Percentiles rank a stretch among this genome's conserved stretches.
Conservation (phyloP, 2,888 invertebrate genomes). For the Neocrepidodera transversa region DNA sequence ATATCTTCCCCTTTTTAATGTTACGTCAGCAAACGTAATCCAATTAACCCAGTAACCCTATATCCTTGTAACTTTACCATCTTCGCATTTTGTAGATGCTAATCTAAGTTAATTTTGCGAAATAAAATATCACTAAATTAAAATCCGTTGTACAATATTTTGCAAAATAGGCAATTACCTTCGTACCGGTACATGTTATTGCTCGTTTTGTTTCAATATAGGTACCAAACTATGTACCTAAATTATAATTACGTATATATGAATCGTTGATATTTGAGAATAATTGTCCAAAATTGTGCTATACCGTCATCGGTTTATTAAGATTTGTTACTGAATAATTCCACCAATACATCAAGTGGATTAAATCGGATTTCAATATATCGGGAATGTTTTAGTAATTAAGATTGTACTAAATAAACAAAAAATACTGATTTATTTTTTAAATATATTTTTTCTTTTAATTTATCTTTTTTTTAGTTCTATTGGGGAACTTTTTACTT, state of each 20-base stretch:
- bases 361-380: no score
- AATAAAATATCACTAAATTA: not conserved
- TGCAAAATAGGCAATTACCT: slow-evolving; percentile 1
- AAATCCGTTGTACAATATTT: slow-evolving; percentile 1
- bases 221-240: not conserved
- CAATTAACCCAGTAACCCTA: not conserved
- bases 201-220: not conserved
- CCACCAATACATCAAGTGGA: no score
- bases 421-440: no score
- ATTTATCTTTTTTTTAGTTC: no score
- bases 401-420: no score
- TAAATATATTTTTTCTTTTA: no score
- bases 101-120: not conserved
- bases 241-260: not conserved
- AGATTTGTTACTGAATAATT: not conserved
- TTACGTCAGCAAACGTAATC: not conserved
- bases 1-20: no score
- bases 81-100: not conserved
- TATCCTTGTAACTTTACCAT: not conserved
- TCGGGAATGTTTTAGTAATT: no score
- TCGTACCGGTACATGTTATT: not conserved
- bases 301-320: not conserved
- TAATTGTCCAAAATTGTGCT: not conserved
- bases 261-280: not conserved
- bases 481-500: no score